Conservation (phyloP, 2,797 vertebrate genomes). For the Danio aesculapii region DNA sequence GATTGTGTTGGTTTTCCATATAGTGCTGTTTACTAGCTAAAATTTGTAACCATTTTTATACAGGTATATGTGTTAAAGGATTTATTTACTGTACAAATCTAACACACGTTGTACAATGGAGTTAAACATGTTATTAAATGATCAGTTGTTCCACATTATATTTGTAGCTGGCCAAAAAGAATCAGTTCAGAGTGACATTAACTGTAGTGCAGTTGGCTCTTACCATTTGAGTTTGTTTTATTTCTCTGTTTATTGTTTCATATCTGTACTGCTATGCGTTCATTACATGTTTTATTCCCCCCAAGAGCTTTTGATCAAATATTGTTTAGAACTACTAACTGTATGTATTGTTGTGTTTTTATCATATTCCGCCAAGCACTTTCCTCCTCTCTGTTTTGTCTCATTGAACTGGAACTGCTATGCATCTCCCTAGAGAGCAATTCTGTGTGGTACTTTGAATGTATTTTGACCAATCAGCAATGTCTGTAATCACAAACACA, state of each 20-base stretch:
- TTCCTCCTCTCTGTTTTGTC: constrained; percentile 21
- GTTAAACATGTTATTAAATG: background rate
- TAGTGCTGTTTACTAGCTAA: background rate
- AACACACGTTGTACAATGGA: background rate
- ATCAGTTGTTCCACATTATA: background rate
- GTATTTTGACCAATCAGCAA: constrained; percentile 66
- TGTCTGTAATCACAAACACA: constrained; percentile 43
- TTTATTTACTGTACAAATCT: background rate
- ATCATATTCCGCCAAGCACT: background rate
- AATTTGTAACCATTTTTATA: background rate
- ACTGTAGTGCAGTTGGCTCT: background rate
- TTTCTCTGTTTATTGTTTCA: background rate
- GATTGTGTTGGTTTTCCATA: too few relatives aligned
- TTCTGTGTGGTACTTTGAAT: constrained; percentile 66
- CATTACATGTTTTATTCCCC: background rate
- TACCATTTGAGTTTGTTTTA: too few relatives aligned
- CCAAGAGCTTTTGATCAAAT: constrained; percentile 8
- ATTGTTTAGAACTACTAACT: background rate
- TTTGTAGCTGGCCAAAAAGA: constrained; percentile 4
- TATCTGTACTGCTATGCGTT: background rate
- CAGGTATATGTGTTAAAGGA: background rate
- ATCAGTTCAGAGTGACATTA: background rate
- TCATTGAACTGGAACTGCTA: constrained; percentile 43
- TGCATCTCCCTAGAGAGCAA: constrained; percentile 54
- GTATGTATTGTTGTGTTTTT: constrained; percentile 14